Base-by-base conservation (phyloP, 92 coral and sea anemone genomes). In the Muricea muricata region DNA sequence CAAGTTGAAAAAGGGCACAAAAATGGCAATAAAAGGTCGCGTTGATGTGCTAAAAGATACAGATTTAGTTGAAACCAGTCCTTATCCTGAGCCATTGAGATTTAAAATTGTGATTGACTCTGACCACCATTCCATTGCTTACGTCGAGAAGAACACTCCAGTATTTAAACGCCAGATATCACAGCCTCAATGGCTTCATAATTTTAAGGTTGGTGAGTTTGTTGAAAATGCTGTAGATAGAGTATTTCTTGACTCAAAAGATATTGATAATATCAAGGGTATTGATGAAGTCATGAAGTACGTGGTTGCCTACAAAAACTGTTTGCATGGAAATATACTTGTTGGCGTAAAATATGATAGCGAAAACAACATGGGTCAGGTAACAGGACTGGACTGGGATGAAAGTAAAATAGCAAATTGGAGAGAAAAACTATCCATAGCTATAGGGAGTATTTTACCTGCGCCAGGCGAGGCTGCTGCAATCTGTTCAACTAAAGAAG, bases 271-370 rank as follows among this genome's bases (percentile, higher is more conserved):
- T n/a, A n/a, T n/a, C n/a, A n/a, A n/a, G n/a, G n/a, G n/a, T n/a
- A n/a, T n/a, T n/a, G 86, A 88, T 3, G 82, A 78, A 50, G 78
- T 85, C 1, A 90, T 70, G 61, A 89, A 88, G 40, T 55, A 71
- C 25, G 89, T 56, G 5, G 92, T 93, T 13, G 97, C 97, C 34
- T 87, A 90, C 33, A 93, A 85, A 45, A 93, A 93, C 65, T 84
- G 92, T 67, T 24, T 7, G 32, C 80, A 89, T 41, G 97, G 97
- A 14, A 93, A 93, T 25, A 78, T 93, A 35, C 82, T 80, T 52
- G 77, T 93, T 29, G 97, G 97, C 58, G 91, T 93, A 5, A 54
- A 48, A 50, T 71, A 55, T 18, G 78, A 69, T 39, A 52, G 60
- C 20, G 60, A 18, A 20, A 52, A 20, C 26, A 52, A 52, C 23